phyloP scores from a whole-genome alignment of 2,797 vertebrate species.

The Vireo griseus region DNA sequence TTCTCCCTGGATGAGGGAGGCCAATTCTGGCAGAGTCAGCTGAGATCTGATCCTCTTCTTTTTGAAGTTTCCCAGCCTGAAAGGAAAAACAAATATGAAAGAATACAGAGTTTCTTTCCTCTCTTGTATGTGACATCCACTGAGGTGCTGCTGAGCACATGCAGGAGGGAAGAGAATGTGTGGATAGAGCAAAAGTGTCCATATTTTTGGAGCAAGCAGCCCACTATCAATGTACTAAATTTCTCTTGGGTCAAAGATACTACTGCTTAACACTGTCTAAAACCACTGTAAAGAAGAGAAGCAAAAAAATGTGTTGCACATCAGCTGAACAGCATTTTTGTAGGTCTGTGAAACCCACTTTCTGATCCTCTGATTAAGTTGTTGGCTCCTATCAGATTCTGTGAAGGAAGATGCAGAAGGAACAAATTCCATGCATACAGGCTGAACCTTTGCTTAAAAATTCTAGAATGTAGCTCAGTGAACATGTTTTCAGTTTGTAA shows the following conservation, averaged over 20 bases:
- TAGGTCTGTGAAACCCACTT: not conserved
- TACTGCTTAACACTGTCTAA: not conserved
- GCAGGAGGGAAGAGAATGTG: not conserved
- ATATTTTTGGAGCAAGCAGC: not conserved
- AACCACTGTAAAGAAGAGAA: not conserved
- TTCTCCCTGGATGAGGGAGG: not conserved
- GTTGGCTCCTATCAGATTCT: not conserved
- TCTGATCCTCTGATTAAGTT: not conserved
- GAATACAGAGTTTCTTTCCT: not conserved
- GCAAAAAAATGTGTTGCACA: not conserved
- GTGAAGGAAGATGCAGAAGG: not conserved
- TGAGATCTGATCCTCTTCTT: not conserved
- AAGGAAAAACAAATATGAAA: not conserved
- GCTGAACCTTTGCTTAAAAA: not conserved
- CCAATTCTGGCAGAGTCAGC: rapidly evolving
- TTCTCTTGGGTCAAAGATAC: not conserved
- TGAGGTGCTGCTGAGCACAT: not conserved
- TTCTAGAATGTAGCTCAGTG: not conserved
- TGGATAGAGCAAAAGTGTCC: not conserved
- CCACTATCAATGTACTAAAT: not conserved
- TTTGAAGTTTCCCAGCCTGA: not conserved
- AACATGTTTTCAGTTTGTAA: not conserved
- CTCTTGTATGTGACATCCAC: not conserved
- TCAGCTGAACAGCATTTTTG: not conserved
- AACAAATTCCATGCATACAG: not conserved